phyloP scores from a whole-genome alignment of 2,797 vertebrate species.

The Pipistrellus pygmaeus region DNA sequence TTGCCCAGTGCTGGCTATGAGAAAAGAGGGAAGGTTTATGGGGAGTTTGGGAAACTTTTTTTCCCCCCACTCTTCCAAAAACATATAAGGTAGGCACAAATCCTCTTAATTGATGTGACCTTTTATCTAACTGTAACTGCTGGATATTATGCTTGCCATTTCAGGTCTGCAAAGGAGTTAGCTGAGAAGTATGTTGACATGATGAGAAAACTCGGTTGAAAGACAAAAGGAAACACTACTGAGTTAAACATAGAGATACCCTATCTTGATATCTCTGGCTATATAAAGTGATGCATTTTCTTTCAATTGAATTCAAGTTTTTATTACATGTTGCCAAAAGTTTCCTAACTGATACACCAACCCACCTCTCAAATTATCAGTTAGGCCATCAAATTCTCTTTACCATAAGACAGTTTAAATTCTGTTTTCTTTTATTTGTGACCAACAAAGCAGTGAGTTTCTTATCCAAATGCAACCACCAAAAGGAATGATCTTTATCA shows the following conservation, averaged over 20 bases:
- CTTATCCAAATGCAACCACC: neutral
- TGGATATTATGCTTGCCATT: neutral
- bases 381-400: neutral
- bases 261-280: neutral
- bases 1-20: neutral
- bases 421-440: neutral
- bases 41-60: neutral
- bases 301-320: neutral
- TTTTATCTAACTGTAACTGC: neutral
- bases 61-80: neutral
- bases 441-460: neutral
- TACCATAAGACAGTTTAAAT: neutral
- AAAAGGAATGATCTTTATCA: neutral
- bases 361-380: neutral
- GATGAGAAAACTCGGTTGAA: neutral
- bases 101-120: neutral
- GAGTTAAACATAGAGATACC: neutral
- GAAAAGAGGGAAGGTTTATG: neutral
- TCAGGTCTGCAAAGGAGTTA: neutral
- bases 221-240: neutral
- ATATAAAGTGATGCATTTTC: neutral
- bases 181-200: neutral
- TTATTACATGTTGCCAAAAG: neutral
- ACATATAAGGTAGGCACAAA: neutral
- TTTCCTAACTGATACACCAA: neutral